phyloP scores from a whole-genome alignment of 2,888 invertebrate genomes.

The Lymantria monacha region DNA sequence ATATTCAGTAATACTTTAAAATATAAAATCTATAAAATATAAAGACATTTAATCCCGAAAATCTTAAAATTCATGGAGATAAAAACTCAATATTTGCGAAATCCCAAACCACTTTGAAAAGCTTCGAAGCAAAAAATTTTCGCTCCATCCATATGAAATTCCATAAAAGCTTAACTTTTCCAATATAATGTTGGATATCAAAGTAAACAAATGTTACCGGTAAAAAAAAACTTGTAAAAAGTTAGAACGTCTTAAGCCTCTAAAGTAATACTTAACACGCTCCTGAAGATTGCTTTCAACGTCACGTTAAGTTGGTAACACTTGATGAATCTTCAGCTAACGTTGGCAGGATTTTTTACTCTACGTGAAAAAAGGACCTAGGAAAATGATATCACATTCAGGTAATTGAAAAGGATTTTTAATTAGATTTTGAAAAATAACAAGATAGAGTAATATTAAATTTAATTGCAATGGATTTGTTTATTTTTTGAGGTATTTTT shows the following conservation, averaged over 20 bases:
- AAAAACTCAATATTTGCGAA: slow-evolving; percentile 11
- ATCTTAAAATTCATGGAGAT: slow-evolving; percentile 10
- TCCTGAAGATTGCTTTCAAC: slow-evolving; percentile 33
- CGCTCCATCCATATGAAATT: slow-evolving; percentile 15
- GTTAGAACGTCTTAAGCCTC: slow-evolving; percentile 37
- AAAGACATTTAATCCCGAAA: slow-evolving; percentile 2
- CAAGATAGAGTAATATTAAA: background rate
- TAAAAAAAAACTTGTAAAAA: slow-evolving; percentile 36
- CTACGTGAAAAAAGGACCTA: slow-evolving; percentile 17
- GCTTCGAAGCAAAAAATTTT: slow-evolving; percentile 8
- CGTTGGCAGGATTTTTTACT: slow-evolving; percentile 30
- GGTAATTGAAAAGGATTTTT: slow-evolving; percentile 2
- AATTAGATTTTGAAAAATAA: slow-evolving; percentile 3
- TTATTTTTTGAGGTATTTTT: no score
- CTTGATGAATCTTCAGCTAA: slow-evolving; percentile 33
- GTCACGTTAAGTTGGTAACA: slow-evolving; percentile 26
- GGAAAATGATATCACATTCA: slow-evolving; percentile 9
- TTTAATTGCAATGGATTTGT: background rate
- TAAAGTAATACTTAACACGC: slow-evolving; percentile 46
- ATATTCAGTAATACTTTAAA: no score
- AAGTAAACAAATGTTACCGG: slow-evolving; percentile 30
- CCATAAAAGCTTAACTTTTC: slow-evolving; percentile 28
- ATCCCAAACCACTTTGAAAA: slow-evolving; percentile 4
- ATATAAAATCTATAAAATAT: no score
- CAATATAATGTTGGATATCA: slow-evolving; percentile 27